These are phyloP conservation scores for Rhinichthys osculus DNA, from an alignment of 2,797 vertebrate species.

Conservation along the genomic window DNA sequence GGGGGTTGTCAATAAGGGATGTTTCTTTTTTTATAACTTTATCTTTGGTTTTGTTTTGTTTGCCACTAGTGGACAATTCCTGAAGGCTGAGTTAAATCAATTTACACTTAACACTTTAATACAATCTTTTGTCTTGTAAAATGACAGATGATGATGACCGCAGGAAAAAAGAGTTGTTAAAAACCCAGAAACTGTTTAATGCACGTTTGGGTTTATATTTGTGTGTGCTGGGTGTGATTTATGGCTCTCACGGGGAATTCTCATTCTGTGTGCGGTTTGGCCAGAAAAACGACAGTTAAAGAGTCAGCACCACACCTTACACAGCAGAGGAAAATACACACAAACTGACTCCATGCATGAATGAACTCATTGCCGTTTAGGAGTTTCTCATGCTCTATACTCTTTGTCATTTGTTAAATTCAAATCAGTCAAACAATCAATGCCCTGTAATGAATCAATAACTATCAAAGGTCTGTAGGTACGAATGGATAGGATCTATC, in stretches of 20 bases:
- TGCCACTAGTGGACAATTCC: too few relatives aligned
- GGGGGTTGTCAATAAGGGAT: not conserved
- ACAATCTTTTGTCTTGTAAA: not conserved
- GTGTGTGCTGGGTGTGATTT: not conserved
- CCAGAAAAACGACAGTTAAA: conserved; percentile 34
- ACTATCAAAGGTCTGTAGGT: not conserved
- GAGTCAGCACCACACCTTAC: conserved; percentile 6
- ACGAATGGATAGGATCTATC: not conserved
- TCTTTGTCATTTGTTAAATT: not conserved
- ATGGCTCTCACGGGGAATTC: not conserved
- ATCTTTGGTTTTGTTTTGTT: not conserved
- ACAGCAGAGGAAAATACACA: not conserved
- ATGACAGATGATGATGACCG: not conserved
- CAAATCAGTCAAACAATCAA: not conserved
- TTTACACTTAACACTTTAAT: too few relatives aligned
- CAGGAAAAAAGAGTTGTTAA: not conserved
- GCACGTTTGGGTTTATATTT: not conserved
- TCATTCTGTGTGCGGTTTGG: not conserved
- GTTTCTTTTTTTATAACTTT: not conserved
- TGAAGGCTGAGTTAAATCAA: not conserved
- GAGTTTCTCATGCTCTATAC: not conserved
- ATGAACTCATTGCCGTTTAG: not conserved
- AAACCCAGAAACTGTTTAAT: not conserved
- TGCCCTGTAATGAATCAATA: not conserved
- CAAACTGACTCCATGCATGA: not conserved